Conservation (phyloP, 1,140 invertebrate species). For the Drosophila bifasciata region DNA sequence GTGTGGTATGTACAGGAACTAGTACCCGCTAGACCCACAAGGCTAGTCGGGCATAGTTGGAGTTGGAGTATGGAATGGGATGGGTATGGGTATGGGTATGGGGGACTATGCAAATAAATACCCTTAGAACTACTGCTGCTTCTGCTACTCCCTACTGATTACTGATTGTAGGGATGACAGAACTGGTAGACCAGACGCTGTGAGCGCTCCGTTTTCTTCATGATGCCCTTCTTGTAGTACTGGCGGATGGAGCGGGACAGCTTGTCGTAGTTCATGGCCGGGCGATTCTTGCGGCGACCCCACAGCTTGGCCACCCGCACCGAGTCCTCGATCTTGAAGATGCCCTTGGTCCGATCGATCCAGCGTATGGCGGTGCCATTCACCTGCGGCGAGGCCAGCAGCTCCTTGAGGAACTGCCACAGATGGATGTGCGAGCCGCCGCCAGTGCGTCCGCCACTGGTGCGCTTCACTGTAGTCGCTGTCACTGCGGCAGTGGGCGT, state of each 20-base stretch:
- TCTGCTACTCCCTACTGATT: conserved; percentile 87
- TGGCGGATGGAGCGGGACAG: conserved; percentile 98
- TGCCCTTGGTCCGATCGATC: conserved; percentile 96
- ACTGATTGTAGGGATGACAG: conserved; percentile 96
- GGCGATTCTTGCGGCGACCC: conserved; percentile 98
- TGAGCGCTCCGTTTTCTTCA: conserved; percentile 99
- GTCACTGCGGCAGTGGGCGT: conserved; percentile 18
- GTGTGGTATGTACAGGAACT: conserved; percentile 56
- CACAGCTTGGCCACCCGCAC: conserved; percentile 97
- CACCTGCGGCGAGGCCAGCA: conserved; percentile 92
- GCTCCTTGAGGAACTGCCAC: conserved; percentile 99
- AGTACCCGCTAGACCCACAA: conserved; percentile 61
- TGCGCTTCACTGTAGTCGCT: conserved; percentile 49
- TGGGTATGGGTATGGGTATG: neutral
- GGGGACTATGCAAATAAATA: conserved; percentile 55
- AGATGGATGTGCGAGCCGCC: conserved; percentile 96
- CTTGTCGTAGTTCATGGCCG: conserved; percentile 99
- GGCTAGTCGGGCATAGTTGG: conserved; percentile 70
- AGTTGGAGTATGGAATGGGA: conserved; percentile 33
- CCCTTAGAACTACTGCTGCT: conserved; percentile 41
- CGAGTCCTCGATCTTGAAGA: conserved; percentile 99
- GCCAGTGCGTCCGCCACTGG: conserved; percentile 84
- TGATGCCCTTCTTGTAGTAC: conserved; percentile 99
- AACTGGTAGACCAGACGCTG: conserved; percentile 99
- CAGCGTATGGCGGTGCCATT: conserved; percentile 98